Base-by-base conservation (phyloP, 2,888 invertebrate genomes). In the Drosophila anomelani region DNA sequence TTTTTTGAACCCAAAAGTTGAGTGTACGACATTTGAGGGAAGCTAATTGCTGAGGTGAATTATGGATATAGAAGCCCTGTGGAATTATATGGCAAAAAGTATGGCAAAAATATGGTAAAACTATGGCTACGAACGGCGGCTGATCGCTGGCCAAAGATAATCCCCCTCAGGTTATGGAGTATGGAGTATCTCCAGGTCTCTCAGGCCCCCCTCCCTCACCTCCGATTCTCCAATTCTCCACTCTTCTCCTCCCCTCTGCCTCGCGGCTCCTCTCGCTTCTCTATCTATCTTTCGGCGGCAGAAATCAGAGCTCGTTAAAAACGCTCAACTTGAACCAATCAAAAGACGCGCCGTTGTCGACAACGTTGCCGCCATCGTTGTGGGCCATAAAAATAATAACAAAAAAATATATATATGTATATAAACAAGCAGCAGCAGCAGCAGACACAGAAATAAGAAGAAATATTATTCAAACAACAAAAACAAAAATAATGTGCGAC, bases 241-340 rank as follows among this genome's bases (percentile, higher is more conserved):
- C 26, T 38, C 12, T 26, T 32, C 43, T 36, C 13, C 4, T 43
- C 13, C 7, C 23, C 4, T 15, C 15, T 15, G 3, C 1, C 1
- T 23, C 26, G 3, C 26, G 26, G 26, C 26, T 26, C 23, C 8
- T 58, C 58, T 54, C 47, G 5, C 10, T n/a, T 54, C 63, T 64
- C 49, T 59, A 53, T 58, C 64, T 70, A 49, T 63, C 71, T 63
- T 59, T 59, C 56, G 57, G 66, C 47, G 44, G 56, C 64, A 77
- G 70, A 87, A 85, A 85, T 88, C 85, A 78, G 81, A 85, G 85
- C 85, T 85, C 88, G 85, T 85, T 85, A 85, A 85, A 85, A 82
- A 68, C 55, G 63, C 67, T 75, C 74, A 76, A 78, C 44, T 64
- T 88, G 78, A 83, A 76, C 85, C 85, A 85, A 85, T 85, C 88